Evolutionary conservation across 2,797 vertebrate genomes (phyloP).

Genomic region (Nothura maculosa): DNA sequence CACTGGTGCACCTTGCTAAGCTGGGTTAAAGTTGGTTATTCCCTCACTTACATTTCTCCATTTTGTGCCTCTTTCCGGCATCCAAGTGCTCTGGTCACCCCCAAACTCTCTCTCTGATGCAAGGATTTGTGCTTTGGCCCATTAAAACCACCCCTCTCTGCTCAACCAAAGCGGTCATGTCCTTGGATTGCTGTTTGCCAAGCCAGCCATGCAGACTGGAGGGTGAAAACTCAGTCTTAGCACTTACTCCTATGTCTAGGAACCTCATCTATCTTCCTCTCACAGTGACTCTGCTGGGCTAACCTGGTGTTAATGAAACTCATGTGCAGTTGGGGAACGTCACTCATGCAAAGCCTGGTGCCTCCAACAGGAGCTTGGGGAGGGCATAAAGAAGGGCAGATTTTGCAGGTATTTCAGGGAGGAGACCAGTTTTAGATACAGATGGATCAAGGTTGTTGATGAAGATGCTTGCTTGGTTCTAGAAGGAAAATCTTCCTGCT

Average conservation of each 20-base stretch:
- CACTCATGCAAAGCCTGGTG: background rate
- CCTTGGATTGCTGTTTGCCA: fast-evolving
- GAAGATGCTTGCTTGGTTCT: background rate
- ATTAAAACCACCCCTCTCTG: background rate
- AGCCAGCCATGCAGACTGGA: background rate
- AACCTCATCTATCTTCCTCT: background rate
- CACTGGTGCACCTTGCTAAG: background rate
- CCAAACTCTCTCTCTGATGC: background rate
- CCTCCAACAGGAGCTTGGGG: background rate
- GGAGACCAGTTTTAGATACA: background rate
- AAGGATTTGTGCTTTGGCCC: fast-evolving
- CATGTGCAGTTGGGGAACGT: background rate
- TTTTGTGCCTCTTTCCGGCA: background rate
- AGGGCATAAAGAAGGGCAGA: background rate
- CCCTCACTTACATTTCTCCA: background rate
- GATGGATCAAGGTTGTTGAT: background rate
- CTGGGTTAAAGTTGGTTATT: background rate
- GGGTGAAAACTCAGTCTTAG: background rate
- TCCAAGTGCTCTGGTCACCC: background rate
- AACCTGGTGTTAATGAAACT: background rate
- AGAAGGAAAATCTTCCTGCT: background rate
- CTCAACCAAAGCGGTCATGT: background rate
- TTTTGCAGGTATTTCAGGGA: background rate
- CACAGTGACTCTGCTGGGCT: background rate
- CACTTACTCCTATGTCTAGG: fast-evolving